These are phyloP conservation scores for Geotrypetes seraphini DNA, from an alignment of 2,797 vertebrate genomes.

Conservation along the genomic window DNA sequence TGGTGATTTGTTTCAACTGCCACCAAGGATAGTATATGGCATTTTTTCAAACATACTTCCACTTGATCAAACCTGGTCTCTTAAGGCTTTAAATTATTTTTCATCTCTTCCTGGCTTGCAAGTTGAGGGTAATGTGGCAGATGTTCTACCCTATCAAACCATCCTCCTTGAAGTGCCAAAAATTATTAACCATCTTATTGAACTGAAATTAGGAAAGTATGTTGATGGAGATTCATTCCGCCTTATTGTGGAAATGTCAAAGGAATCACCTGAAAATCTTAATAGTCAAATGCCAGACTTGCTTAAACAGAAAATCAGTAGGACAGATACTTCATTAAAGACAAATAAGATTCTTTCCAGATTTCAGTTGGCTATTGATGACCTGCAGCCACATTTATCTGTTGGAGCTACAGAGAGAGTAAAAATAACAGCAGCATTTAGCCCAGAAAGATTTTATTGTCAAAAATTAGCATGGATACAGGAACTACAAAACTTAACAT, in stretches of 20 bases:
- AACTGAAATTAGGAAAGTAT: slow-evolving; percentile 63
- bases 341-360: slow-evolving; percentile 27
- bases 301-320: slow-evolving; percentile 44
- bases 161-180: slow-evolving; percentile 73
- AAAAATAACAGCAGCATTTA: slow-evolving; percentile 65
- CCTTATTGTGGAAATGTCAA: slow-evolving; percentile 67
- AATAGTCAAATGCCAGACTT: slow-evolving; percentile 55
- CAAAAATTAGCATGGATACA: slow-evolving; percentile 54
- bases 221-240: slow-evolving; percentile 75
- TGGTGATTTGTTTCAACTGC: slow-evolving; percentile 66
- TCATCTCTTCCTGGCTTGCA: slow-evolving; percentile 59
- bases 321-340: slow-evolving; percentile 37
- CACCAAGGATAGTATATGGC: slow-evolving; percentile 72
- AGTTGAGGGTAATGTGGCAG: slow-evolving; percentile 64
- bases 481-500: slow-evolving; percentile 62
- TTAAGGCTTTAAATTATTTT: slow-evolving; percentile 65
- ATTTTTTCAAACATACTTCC: slow-evolving; percentile 80
- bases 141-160: slow-evolving; percentile 60
- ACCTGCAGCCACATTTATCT: slow-evolving; percentile 48
- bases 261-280: slow-evolving; percentile 47
- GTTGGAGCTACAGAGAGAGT: slow-evolving; percentile 56
- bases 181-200: slow-evolving; percentile 59
- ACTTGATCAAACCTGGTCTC: slow-evolving; percentile 48
- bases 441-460: slow-evolving; percentile 70
- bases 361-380: slow-evolving; percentile 52